Evolutionary conservation across 2,888 invertebrate genomes (phyloP).

Genomic region (Synergus gifuensis): DNA sequence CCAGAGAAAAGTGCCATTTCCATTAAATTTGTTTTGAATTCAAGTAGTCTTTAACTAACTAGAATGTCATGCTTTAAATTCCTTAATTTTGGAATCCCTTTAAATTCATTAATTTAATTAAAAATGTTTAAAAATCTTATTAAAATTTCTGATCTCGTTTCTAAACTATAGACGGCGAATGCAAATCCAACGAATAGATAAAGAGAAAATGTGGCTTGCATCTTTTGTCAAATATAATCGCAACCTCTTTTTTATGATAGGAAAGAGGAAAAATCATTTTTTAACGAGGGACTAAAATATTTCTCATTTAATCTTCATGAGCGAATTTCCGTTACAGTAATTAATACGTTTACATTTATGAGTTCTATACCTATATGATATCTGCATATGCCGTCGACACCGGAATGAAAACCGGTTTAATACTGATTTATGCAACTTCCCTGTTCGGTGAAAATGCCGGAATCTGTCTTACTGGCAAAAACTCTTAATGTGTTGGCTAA

Average conservation of each 20-base stretch:
- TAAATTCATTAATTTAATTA: too few relatives aligned
- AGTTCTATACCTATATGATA: constrained; percentile 11
- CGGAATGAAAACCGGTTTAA: constrained; percentile 22
- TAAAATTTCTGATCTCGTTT: too few relatives aligned
- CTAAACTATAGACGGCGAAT: too few relatives aligned
- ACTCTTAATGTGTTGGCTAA: background rate
- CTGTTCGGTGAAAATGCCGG: constrained; percentile 8
- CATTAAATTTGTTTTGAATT: background rate
- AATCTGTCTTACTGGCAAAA: constrained; percentile 24
- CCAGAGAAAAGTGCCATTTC: background rate
- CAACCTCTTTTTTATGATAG: too few relatives aligned
- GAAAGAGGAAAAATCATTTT: background rate
- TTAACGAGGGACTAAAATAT: background rate
- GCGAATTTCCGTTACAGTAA: constrained; percentile 13
- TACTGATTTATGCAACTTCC: constrained; percentile 16
- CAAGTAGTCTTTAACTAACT: background rate
- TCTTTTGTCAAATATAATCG: too few relatives aligned
- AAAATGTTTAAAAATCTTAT: too few relatives aligned
- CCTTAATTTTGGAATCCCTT: background rate
- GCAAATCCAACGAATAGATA: too few relatives aligned
- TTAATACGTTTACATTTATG: constrained; percentile 25
- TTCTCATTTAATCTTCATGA: background rate
- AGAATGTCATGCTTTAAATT: background rate
- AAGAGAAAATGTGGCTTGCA: too few relatives aligned
- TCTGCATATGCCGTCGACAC: constrained; percentile 30